These are phyloP conservation scores for Megalops atlanticus DNA, from an alignment of 2,113 vertebrate genomes.

Conservation along the genomic window DNA sequence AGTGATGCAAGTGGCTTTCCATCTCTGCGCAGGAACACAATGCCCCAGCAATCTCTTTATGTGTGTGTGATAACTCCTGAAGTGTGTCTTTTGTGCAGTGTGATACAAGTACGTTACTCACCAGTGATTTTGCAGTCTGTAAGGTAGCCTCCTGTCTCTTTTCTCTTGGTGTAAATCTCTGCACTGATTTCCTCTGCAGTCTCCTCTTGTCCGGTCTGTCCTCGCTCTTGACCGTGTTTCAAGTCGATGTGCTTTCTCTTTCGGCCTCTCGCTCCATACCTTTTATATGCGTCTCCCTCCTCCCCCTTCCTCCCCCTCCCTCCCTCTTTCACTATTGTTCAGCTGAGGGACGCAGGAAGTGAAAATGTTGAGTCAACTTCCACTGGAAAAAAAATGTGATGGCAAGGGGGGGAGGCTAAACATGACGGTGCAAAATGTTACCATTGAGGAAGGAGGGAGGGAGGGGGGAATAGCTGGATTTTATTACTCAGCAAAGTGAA, in stretches of 20 bases:
- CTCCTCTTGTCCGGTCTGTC: no score
- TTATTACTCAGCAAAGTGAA: background rate
- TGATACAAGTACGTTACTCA: no score
- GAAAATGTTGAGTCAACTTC: constrained; percentile 11
- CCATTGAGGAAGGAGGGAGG: constrained; percentile 39
- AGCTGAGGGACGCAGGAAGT: constrained; percentile 54
- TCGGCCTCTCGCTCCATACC: background rate
- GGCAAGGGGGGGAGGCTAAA: background rate
- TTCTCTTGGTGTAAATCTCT: no score
- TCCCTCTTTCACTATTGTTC: constrained; percentile 12
- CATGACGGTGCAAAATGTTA: constrained; percentile 31
- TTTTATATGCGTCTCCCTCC: constrained; percentile 48
- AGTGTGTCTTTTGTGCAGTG: no score
- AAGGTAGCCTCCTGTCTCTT: no score
- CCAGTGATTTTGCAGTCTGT: no score
- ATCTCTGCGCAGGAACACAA: no score
- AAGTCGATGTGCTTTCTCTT: background rate
- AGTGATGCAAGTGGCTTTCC: no score
- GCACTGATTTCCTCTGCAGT: no score
- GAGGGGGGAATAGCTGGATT: background rate
- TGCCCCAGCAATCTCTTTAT: no score
- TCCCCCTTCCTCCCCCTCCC: constrained; percentile 45
- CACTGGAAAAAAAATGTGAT: background rate
- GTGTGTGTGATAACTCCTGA: no score
- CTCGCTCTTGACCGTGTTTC: no score